Conservation (phyloP, 2,888 invertebrate species). For the Panorpa germanica region DNA sequence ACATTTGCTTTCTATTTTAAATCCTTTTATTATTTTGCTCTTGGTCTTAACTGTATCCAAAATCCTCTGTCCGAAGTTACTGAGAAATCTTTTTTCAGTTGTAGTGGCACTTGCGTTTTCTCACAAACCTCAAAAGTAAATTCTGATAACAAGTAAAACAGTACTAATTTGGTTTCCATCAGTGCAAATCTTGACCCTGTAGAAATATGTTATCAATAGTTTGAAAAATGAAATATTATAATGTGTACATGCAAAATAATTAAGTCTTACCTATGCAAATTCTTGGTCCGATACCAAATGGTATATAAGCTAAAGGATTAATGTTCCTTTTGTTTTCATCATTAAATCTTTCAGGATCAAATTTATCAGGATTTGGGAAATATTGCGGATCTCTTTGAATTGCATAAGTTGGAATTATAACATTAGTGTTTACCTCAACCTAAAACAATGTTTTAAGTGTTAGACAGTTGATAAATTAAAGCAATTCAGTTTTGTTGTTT, state of each 20-base stretch:
- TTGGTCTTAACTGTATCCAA: too few species aligned
- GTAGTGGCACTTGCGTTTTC: slow-evolving; percentile 23
- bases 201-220: slow-evolving; percentile 7
- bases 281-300: slow-evolving; percentile 34
- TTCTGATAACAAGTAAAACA: slow-evolving; percentile 21
- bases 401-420: slow-evolving; percentile 23
- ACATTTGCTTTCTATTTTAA: too few species aligned
- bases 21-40: too few species aligned
- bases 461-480: slow-evolving; percentile 1
- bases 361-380: too few species aligned
- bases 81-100: too few species aligned
- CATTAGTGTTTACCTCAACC: too few species aligned
- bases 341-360: too few species aligned
- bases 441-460: slow-evolving; percentile 8
- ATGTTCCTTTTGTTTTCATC: slow-evolving; percentile 24
- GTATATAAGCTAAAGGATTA: slow-evolving; percentile 27
- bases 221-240: not conserved
- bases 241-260: slow-evolving; percentile 1
- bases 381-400: too few species aligned
- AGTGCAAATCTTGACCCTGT: slow-evolving; percentile 25
- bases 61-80: too few species aligned
- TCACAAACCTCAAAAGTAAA: slow-evolving; percentile 21
- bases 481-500: not conserved
- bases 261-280: too few species aligned
- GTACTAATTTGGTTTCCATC: slow-evolving; percentile 23